Percentiles rank a stretch among this genome's conserved stretches.
Evolutionary conservation across 2,113 vertebrate genomes (phyloP).

Genomic region (Dicentrarchus labrax): DNA sequence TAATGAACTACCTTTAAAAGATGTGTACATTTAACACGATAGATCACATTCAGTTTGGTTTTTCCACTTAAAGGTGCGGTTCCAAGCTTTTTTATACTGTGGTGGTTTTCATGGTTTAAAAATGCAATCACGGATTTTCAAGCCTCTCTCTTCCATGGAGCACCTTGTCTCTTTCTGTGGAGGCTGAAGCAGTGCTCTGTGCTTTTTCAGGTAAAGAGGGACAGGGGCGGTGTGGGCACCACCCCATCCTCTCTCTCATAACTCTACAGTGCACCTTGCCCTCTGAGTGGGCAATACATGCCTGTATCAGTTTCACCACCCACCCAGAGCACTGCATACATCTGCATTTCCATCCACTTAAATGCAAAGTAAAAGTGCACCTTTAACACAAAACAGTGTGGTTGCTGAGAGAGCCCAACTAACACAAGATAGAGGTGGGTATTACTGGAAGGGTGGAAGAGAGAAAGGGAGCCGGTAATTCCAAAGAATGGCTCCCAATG

Average conservation of each 20-base stretch:
- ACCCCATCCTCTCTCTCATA: conserved; percentile 78
- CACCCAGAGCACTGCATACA: conserved; percentile 81
- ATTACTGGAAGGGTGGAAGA: conserved; percentile 81
- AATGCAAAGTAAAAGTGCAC: conserved; percentile 85
- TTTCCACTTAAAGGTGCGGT: not conserved
- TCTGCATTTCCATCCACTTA: conserved; percentile 85
- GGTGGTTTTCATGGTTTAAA: conserved; percentile 53
- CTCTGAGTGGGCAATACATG: conserved; percentile 80
- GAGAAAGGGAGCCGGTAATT: conserved; percentile 78
- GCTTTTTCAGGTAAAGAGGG: conserved; percentile 81
- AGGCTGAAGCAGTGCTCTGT: conserved; percentile 74
- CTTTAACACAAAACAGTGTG: conserved; percentile 82
- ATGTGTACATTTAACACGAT: not conserved
- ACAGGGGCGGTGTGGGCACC: conserved; percentile 78
- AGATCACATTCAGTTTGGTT: not conserved
- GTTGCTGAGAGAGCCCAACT: conserved; percentile 77
- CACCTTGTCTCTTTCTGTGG: conserved; percentile 75
- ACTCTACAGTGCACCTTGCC: conserved; percentile 76
- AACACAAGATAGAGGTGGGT: conserved; percentile 78
- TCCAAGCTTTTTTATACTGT: conserved; percentile 24
- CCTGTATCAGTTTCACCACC: conserved; percentile 85
- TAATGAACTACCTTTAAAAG: not conserved
- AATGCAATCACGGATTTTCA: conserved; percentile 47
- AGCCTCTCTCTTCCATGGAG: conserved; percentile 65
- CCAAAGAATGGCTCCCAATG: conserved; percentile 79